A percentile compares a stretch with the other conserved stretches of the same genome.
Conservation (phyloP, 30 jellyfish, hydroid and myxozoan species). For the Pseudorhiza aurosa region DNA sequence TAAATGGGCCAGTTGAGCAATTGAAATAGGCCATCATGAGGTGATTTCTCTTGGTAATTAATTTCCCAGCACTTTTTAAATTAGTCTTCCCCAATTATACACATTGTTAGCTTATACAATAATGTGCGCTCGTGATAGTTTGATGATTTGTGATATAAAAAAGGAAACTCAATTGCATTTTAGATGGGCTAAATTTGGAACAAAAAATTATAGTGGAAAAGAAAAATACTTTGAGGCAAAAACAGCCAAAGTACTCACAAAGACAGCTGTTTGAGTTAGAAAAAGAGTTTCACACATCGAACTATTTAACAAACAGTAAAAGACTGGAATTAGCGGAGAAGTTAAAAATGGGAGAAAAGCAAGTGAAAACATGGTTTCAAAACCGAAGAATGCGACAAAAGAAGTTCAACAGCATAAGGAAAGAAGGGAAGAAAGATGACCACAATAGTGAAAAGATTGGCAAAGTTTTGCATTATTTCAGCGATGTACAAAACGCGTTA, state of each 20-base stretch:
- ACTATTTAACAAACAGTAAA: constrained; percentile 46
- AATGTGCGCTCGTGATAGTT: too few species aligned
- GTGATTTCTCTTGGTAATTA: too few species aligned
- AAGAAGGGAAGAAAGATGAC: neutral
- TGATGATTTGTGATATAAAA: too few species aligned
- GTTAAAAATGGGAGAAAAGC: constrained; percentile 50
- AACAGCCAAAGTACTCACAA: constrained; percentile 56
- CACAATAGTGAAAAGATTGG: constrained; percentile 1
- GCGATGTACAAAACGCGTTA: constrained; percentile 3
- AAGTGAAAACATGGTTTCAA: constrained; percentile 68
- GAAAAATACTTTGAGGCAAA: constrained; percentile 5
- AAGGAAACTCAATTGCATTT: too few species aligned
- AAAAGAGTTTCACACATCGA: constrained; percentile 69
- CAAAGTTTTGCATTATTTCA: constrained; percentile 54
- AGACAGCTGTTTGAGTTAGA: constrained; percentile 68
- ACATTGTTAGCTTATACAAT: too few species aligned
- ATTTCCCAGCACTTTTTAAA: too few species aligned
- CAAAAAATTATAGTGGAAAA: neutral
- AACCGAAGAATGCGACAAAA: constrained; percentile 66
- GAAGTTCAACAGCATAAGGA: constrained; percentile 1
- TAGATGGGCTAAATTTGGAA: neutral
- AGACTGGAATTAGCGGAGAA: constrained; percentile 45
- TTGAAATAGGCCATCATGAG: too few species aligned
- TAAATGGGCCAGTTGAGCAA: too few species aligned
- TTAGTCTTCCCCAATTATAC: too few species aligned